Conservation (phyloP, 2,888 invertebrate genomes). For the Cordilura impudica region DNA sequence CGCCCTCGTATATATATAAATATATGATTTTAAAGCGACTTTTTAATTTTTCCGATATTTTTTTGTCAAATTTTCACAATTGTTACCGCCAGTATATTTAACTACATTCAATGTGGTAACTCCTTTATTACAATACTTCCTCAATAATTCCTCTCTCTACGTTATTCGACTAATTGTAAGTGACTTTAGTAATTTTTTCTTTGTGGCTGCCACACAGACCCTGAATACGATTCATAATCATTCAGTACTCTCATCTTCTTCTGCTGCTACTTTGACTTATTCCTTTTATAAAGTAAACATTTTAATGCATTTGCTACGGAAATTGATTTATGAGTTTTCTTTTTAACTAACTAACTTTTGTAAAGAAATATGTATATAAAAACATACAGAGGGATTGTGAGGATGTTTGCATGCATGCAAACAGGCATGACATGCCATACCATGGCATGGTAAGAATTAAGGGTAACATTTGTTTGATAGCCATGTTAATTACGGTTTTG, state of each 20-base stretch:
- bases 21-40: too few species aligned
- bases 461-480: constrained; percentile 70
- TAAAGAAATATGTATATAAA: constrained; percentile 25
- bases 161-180: not conserved
- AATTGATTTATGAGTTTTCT: constrained; percentile 72
- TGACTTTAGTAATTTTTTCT: not conserved
- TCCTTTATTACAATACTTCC: too few species aligned
- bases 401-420: constrained; percentile 9
- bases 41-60: too few species aligned
- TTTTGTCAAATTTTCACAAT: too few species aligned
- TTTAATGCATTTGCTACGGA: constrained; percentile 69
- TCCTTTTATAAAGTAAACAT: constrained; percentile 56
- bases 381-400: not conserved
- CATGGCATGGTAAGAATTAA: constrained; percentile 53
- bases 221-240: not conserved
- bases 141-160: not conserved
- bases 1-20: too few species aligned
- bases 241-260: not conserved
- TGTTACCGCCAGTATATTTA: too few species aligned
- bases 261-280: constrained; percentile 24
- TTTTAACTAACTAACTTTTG: constrained; percentile 17
- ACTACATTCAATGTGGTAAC: too few species aligned
- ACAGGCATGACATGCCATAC: constrained; percentile 44
- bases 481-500: constrained; percentile 73
- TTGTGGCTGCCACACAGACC: not conserved